Conservation (phyloP, 64 coral and sea anemone species). For the Stichodactyla mertensii region DNA sequence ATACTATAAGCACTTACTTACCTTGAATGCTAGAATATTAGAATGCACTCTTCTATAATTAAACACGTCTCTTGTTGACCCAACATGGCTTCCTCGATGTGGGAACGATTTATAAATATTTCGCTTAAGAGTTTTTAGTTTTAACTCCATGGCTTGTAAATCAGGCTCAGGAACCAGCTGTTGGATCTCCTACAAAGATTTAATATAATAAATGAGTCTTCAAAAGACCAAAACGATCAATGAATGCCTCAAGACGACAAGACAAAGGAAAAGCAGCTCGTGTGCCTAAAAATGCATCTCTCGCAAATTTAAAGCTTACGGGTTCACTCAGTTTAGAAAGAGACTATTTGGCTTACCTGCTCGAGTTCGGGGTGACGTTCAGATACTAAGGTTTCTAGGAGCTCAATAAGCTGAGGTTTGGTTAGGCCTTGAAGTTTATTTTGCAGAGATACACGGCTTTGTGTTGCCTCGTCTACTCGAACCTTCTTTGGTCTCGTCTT, state of each 20-base stretch:
- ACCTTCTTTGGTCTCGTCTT: constrained; percentile 23
- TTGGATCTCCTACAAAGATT: neutral
- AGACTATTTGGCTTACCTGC: constrained; percentile 25
- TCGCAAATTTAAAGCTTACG: neutral
- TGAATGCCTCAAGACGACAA: neutral
- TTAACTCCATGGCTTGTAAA: constrained; percentile 59
- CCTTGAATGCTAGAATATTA: constrained; percentile 67
- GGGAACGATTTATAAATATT: constrained; percentile 84
- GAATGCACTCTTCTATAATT: constrained; percentile 64
- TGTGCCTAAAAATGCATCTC: neutral
- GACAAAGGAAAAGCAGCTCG: neutral
- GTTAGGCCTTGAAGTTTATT: constrained; percentile 45
- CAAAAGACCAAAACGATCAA: neutral
- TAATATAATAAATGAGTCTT: neutral
- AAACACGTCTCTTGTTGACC: constrained; percentile 59
- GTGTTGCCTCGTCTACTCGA: constrained; percentile 17
- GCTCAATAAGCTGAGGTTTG: constrained; percentile 56
- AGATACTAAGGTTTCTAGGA: constrained; percentile 43
- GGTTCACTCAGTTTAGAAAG: neutral
- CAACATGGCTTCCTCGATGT: constrained; percentile 31
- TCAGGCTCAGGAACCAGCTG: constrained; percentile 60
- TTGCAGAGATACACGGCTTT: neutral
- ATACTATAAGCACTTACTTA: neutral
- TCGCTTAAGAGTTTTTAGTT: constrained; percentile 48
- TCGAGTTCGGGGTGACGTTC: constrained; percentile 61